Evolutionary conservation across 2,113 vertebrate genomes (phyloP).

Genomic region (Austrofundulus limnaeus): DNA sequence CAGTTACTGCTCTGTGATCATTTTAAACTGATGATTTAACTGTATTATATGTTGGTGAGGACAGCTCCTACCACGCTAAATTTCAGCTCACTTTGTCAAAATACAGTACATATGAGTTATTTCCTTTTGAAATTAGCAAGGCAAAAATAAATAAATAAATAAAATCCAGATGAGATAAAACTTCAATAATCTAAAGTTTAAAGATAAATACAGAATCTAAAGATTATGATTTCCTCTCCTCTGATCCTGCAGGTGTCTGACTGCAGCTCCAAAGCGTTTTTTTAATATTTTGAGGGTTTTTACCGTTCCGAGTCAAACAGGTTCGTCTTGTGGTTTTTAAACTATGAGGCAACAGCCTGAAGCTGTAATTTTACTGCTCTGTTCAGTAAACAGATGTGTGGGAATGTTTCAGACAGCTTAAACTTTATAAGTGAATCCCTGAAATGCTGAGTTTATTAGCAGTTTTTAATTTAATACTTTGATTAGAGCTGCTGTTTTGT

Average conservation of each 20-base stretch:
- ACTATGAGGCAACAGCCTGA: neutral
- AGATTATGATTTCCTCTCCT: neutral
- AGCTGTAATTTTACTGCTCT: constrained; percentile 7
- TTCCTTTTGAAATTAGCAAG: too few relatives aligned
- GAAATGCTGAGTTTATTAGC: neutral
- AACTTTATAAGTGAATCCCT: neutral
- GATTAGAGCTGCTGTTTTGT: too few relatives aligned
- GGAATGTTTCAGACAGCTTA: neutral
- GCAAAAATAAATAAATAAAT: too few relatives aligned
- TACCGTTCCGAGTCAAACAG: neutral
- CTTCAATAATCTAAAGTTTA: too few relatives aligned
- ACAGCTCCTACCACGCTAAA: too few relatives aligned
- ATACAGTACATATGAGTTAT: too few relatives aligned
- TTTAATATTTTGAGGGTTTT: constrained; percentile 8
- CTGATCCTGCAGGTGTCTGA: neutral
- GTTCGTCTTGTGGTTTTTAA: neutral
- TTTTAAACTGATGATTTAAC: too few relatives aligned
- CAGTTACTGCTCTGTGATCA: too few relatives aligned
- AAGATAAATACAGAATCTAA: too few relatives aligned
- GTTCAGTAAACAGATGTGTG: constrained; percentile 13
- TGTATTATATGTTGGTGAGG: too few relatives aligned
- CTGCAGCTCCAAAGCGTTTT: neutral
- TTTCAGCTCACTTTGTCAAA: too few relatives aligned
- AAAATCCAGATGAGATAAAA: too few relatives aligned
- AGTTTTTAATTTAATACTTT: neutral